Base-by-base conservation (phyloP, 2,113 vertebrate species). In the Pseudopodoces humilis region DNA sequence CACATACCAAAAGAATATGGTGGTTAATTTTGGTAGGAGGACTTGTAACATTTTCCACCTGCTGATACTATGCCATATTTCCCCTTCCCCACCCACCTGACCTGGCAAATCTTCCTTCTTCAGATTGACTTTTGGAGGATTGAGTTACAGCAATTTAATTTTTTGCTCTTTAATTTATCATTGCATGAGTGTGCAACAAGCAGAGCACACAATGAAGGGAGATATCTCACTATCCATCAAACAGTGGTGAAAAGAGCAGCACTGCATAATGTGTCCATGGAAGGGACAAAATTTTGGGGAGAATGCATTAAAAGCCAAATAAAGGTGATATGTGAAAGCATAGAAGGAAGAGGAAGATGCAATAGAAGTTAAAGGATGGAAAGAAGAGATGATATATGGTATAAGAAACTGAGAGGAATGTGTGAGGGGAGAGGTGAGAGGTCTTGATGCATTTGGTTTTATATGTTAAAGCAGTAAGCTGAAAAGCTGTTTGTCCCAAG, bases 11-110 rank as follows among this genome's bases (percentile, higher is more conserved):
- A 93, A 96, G 90, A 96, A 90, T 94, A 95, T 84, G 58, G 49
- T 95, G 65, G 93, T 94, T 97, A 96, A 96, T 88, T 95, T 96
- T 96, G 94, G 95, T 94, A 95, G 92, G 93, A 95, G 95, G 88
- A 94, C 78, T 88, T 92, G 96, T 97, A 96, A 97, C 72, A 93
- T 96, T 97, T 97, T 97, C 96, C 95, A 93, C 74, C 88, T 96
- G 72, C 79, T 94, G 94, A 82, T 96, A 86, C 14, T 76, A 75
- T 96, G 88, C 96, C 86, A 93, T 92, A 72, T 92, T 97, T 97
- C 94, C 95, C 86, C 72, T 92, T 95, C 86, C 83, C 93, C 95
- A 95, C 96, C 92, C 93, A 96, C 94, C 6, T 94, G 72, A 80
- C 80, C 49, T 86, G 95, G 88, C 93, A 86, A 88, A 93, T 86